These are phyloP conservation scores for Cistogaster globosa DNA, from an alignment of 2,888 invertebrate genomes.

Conservation along the genomic window DNA sequence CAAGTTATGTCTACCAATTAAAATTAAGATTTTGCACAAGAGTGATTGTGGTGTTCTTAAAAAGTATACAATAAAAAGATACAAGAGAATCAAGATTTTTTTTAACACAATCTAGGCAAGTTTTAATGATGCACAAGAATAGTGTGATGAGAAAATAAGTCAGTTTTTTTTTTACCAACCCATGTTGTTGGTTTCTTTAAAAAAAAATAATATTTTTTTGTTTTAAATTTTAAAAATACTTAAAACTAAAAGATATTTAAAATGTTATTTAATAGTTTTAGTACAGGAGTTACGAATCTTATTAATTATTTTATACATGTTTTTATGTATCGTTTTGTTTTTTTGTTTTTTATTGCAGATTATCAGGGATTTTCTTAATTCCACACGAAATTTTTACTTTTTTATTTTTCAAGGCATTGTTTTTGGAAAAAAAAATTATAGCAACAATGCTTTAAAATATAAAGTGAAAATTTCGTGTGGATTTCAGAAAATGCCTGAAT, in stretches of 20 bases:
- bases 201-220: neutral
- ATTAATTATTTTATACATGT: constrained; percentile 16
- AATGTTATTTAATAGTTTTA: constrained; percentile 25
- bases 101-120: constrained; percentile 40
- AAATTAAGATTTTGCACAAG: constrained; percentile 48
- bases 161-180: neutral
- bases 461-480: too few species aligned
- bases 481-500: too few species aligned
- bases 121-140: constrained; percentile 24
- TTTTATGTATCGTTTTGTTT: constrained; percentile 23
- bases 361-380: too few species aligned
- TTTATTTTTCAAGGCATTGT: too few species aligned
- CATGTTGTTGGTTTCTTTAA: neutral
- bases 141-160: constrained; percentile 7
- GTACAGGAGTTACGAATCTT: too few species aligned
- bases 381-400: too few species aligned
- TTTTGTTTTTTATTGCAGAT: too few species aligned
- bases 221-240: constrained; percentile 33
- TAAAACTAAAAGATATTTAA: constrained; percentile 46
- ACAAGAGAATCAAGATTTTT: neutral
- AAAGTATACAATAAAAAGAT: constrained; percentile 45
- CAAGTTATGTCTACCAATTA: constrained; percentile 49
- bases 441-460: too few species aligned
- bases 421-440: too few species aligned
- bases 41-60: constrained; percentile 49